Base-by-base conservation (phyloP, 2,113 vertebrate genomes). In the Steatornis caripensis region DNA sequence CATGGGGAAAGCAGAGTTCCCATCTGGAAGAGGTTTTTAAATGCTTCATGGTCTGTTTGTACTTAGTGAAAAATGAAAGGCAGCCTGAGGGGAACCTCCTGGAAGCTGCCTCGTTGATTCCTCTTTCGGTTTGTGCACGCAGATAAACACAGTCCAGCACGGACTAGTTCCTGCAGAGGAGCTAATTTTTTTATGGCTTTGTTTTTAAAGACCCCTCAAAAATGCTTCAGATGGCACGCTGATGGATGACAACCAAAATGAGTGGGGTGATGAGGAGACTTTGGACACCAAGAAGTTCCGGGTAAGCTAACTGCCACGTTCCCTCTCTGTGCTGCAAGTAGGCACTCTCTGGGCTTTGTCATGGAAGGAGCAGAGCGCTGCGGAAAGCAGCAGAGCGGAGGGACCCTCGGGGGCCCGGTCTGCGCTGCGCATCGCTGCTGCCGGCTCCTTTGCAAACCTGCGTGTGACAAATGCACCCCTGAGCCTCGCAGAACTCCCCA, bases 191-290 rank as follows among this genome's bases (percentile, higher is more conserved):
- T 22, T 36, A 2, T 54, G 36, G 11, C n/a, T 89, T 68, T 34
- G 1, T 64, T 39, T 87, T 87, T 97, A 53, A 97, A 99, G 99
- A 98, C 99, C 99, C 64, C 97, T 99, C 96, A 99, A 99, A 97
- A 99, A 99, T 87, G 96, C 98, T 65, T 99, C 99, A 0, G 99
- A 99, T 0, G 98, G 99, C 55, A 99, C 99, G 2, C 98, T 99
- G 84, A 99, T 99, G 99, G 99, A 99, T 12, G 99, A 99, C 97
- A 98, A 98, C 91, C 99, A 99, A 94, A 99, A 99, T 3, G 99
- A 99, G 68, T 99, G 99, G 99, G 99, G 98, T 9, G 99, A 99
- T 1, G 99, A 99, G 39, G 99, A 99, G 81, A 97, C 98, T 1
- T 96, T 98, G n/a, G 99, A 99, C 84, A 98, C 98, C 60, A 99